A percentile compares a stretch with the other conserved stretches of the same genome.
Conservation (phyloP, 2,113 vertebrate genomes). For the Sylvilagus bachmani region DNA sequence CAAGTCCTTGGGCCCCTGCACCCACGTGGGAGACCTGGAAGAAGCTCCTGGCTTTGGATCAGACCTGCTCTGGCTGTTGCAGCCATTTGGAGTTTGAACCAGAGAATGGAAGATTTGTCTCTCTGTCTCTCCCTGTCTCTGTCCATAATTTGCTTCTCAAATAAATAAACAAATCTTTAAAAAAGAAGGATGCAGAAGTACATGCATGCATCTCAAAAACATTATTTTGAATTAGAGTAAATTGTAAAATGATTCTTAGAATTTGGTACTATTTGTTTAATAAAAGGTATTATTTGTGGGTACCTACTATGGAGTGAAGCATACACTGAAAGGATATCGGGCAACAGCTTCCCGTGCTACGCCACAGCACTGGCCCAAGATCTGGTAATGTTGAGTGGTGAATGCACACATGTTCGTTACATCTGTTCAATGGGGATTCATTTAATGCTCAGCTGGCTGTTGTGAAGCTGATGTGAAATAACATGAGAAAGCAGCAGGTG, state of each 20-base stretch:
- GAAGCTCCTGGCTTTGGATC: no score
- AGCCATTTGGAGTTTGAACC: no score
- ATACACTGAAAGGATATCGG: background rate
- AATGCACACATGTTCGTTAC: background rate
- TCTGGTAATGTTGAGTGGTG: background rate
- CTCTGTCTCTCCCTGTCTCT: no score
- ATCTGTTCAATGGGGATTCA: background rate
- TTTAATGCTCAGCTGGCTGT: background rate
- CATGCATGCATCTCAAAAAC: background rate
- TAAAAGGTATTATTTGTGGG: background rate
- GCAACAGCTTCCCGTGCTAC: no score
- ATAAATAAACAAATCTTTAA: no score
- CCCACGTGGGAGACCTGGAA: no score
- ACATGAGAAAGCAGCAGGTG: background rate
- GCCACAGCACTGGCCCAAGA: background rate
- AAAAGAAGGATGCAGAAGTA: background rate
- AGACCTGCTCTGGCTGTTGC: no score
- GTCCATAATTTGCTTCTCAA: no score
- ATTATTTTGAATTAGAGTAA: background rate
- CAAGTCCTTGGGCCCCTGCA: no score
- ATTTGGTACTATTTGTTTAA: background rate
- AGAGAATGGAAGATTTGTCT: no score
- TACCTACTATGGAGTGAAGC: background rate
- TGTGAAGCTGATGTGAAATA: background rate
- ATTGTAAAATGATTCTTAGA: background rate